phyloP scores from a whole-genome alignment of 1,140 invertebrate species.

The Charaxes varanes region DNA sequence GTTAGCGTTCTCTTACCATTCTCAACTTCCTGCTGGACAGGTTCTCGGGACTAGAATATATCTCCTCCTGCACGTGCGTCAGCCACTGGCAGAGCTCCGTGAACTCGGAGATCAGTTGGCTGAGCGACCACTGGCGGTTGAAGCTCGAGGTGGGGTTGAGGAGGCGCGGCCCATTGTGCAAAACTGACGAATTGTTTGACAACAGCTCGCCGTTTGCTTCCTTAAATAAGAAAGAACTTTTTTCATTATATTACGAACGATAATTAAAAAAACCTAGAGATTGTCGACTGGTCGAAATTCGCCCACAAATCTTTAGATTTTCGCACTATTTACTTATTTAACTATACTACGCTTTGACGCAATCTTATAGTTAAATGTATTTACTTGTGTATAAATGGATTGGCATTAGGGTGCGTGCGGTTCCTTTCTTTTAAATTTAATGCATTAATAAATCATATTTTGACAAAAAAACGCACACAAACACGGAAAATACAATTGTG shows the following conservation, averaged over 20 bases:
- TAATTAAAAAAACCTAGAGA: background rate
- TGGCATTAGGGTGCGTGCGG: too few relatives aligned
- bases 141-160: conserved; percentile 52
- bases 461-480: too few relatives aligned
- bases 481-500: too few relatives aligned
- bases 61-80: conserved; percentile 83
- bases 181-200: conserved; percentile 71
- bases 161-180: conserved; percentile 40
- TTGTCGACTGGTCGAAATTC: too few relatives aligned
- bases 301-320: too few relatives aligned
- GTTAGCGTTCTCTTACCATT: conserved; percentile 63
- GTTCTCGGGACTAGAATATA: conserved; percentile 84
- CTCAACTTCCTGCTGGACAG: conserved; percentile 80
- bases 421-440: too few relatives aligned
- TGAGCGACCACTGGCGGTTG: conserved; percentile 80
- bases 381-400: too few relatives aligned
- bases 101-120: conserved; percentile 86
- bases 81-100: conserved; percentile 88
- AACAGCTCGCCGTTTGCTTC: conserved; percentile 86
- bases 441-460: too few relatives aligned
- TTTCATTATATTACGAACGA: too few relatives aligned
- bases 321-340: too few relatives aligned
- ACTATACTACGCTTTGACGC: too few relatives aligned
- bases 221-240: conserved; percentile 73
- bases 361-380: too few relatives aligned